These are phyloP conservation scores for Melanerpes formicivorus DNA, from an alignment of 2,113 vertebrate species.

Conservation along the genomic window DNA sequence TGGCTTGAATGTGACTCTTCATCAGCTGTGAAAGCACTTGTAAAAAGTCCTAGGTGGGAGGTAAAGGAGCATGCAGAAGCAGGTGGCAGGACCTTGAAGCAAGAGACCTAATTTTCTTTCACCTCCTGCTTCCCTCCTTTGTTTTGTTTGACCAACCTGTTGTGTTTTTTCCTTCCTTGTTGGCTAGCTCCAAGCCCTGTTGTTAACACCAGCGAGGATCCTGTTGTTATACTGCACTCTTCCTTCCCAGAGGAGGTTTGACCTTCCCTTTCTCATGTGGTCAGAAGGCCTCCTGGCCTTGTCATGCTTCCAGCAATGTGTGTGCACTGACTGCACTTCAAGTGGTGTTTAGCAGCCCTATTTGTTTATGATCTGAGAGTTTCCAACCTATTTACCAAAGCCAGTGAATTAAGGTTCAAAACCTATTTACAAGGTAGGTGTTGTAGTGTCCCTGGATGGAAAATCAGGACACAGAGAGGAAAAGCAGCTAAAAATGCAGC, in stretches of 20 bases:
- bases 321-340: neutral
- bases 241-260: neutral
- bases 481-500: neutral
- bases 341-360: neutral
- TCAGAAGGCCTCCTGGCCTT: neutral
- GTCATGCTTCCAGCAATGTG: neutral
- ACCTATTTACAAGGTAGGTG: neutral
- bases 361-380: neutral
- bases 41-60: neutral
- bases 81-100: neutral
- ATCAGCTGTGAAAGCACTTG: neutral
- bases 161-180: neutral
- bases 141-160: neutral
- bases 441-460: neutral
- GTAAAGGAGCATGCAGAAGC: neutral
- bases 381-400: neutral
- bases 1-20: neutral
- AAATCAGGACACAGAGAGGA: neutral
- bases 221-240: neutral
- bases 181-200: neutral
- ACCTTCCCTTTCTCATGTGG: neutral
- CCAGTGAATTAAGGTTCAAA: neutral
- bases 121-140: neutral
- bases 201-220: neutral
- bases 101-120: neutral